Evolutionary conservation across 23 tunicate species (phyloP).

Genomic region (Styela plicata): DNA sequence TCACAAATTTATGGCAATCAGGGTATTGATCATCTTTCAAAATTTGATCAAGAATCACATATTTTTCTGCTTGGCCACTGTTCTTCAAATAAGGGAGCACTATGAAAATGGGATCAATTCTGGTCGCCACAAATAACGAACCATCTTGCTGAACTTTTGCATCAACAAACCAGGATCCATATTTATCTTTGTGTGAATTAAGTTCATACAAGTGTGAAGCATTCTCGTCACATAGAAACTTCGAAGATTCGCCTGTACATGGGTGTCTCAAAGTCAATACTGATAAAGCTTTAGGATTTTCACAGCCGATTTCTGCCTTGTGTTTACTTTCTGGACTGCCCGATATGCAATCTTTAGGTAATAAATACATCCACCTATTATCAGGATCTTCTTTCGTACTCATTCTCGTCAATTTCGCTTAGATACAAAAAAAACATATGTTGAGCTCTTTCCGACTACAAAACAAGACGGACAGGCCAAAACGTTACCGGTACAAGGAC

Average conservation of each 20-base stretch:
- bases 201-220: conserved; percentile 39
- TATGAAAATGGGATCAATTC: conserved; percentile 65
- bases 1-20: conserved; percentile 14
- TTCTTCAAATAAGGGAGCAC: conserved; percentile 28
- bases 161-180: conserved; percentile 68
- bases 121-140: conserved; percentile 41
- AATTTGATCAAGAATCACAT: conserved; percentile 60
- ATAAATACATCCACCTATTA: background rate
- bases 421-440: no score
- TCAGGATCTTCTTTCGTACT: background rate
- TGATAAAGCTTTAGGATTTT: background rate
- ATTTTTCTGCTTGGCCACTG: conserved; percentile 35
- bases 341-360: background rate
- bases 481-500: no score
- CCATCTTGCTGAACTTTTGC: conserved; percentile 62
- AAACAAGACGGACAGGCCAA: no score
- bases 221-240: conserved; percentile 29
- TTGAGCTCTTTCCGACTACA: no score
- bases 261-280: conserved; percentile 59
- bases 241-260: conserved; percentile 28
- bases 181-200: conserved; percentile 40
- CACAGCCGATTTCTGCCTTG: background rate
- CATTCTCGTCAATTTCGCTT: no score
- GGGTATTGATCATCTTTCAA: conserved; percentile 14
- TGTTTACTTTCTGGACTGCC: background rate